These are phyloP conservation scores for Sus scrofa DNA, from an alignment of 2,113 vertebrate species.

Conservation along the genomic window DNA sequence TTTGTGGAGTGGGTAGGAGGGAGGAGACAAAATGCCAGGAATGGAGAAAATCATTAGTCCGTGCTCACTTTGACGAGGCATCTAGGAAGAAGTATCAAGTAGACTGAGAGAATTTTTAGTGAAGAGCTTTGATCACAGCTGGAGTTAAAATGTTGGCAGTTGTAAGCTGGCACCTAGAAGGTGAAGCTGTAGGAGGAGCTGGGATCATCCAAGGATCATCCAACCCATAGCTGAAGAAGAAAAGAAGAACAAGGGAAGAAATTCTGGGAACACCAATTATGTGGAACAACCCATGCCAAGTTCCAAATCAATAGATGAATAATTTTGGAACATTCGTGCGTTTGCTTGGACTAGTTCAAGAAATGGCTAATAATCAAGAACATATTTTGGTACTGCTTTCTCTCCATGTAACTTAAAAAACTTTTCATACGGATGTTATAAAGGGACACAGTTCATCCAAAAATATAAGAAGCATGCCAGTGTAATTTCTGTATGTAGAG, in stretches of 20 bases:
- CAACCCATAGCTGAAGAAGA: background rate
- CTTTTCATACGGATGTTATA: background rate
- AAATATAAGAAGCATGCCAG: slow-evolving; percentile 20
- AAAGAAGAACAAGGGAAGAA: slow-evolving; percentile 4
- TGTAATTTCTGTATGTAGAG: background rate
- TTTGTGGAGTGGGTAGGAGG: background rate
- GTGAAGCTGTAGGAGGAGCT: background rate
- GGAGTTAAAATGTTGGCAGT: slow-evolving; percentile 2
- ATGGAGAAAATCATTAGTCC: background rate
- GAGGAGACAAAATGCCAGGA: background rate
- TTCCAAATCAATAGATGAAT: slow-evolving; percentile 33
- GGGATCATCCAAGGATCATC: background rate
- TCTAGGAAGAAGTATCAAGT: background rate
- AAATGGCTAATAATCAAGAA: slow-evolving; percentile 43
- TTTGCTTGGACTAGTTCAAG: background rate
- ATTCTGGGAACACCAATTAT: slow-evolving; percentile 14
- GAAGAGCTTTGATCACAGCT: background rate
- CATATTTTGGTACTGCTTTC: slow-evolving; percentile 21
- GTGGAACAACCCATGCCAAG: background rate
- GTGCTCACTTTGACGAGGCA: background rate
- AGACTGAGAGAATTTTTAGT: background rate
- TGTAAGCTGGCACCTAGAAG: background rate
- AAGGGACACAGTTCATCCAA: slow-evolving; percentile 6
- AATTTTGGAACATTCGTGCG: background rate
- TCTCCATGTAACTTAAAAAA: slow-evolving; percentile 25